Percentiles rank a stretch among this genome's conserved stretches.
phyloP scores from a whole-genome alignment of 2,797 vertebrate genomes.

The Lutra lutra region DNA sequence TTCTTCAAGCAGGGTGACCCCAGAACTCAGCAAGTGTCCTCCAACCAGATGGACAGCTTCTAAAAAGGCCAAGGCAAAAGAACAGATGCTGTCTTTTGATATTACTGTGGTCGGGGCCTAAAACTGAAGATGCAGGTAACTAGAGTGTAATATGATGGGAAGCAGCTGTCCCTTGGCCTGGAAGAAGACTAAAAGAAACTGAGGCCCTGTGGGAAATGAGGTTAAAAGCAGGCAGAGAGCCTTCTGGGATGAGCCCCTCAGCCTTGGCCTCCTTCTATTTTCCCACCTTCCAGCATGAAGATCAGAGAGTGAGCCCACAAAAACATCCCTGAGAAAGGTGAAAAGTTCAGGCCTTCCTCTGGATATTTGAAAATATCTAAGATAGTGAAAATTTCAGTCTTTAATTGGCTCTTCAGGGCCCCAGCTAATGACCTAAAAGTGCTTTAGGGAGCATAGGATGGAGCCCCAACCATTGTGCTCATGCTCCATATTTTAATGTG shows the following conservation, averaged over 20 bases:
- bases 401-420: background rate
- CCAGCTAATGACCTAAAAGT: background rate
- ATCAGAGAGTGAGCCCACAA: background rate
- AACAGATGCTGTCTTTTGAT: background rate
- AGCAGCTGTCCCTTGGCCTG: background rate
- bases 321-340: background rate
- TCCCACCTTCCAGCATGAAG: background rate
- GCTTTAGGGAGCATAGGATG: background rate
- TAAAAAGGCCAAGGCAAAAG: background rate
- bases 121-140: background rate
- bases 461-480: no score
- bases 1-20: background rate
- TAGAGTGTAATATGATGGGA: background rate
- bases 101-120: background rate
- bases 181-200: background rate
- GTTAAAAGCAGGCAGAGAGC: background rate
- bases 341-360: background rate
- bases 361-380: background rate
- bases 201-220: background rate
- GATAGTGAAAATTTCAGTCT: background rate
- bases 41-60: background rate
- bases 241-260: background rate
- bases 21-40: background rate
- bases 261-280: background rate
- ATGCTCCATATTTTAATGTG: background rate